Evolutionary conservation across 2,797 vertebrate genomes (phyloP), one percentile per base, ranked within the genome.

Genomic region (Discoglossus pictus): DNA sequence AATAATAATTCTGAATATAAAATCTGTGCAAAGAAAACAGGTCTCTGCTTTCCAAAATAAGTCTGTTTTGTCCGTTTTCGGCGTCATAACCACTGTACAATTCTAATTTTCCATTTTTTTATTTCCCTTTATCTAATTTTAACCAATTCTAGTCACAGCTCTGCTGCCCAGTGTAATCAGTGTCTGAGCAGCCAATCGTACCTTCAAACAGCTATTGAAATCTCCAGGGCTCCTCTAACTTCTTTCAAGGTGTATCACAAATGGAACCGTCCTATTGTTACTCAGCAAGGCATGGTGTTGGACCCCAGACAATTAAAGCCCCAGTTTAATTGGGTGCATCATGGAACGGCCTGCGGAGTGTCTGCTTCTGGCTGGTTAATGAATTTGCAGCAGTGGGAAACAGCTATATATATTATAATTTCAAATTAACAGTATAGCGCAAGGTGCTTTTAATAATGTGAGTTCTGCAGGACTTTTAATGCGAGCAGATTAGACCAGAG

Each of bases 301-400:
- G 56, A n/a, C 12, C 20, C 16, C 9, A 61, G 48, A 54, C 44
- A 61, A 68, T 68, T 61, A 68, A 68, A 54, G 55, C 47, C 46
- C 21, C 9, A 1, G 9, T 61, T 60, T 68, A 68, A 61, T 68
- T 52, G 65, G 65, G 39, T 68, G 40, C 36, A 44, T 44, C 34
- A 17, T 53, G n/a, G 23, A 60, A 61, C 61, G 4, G 18, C 38
- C 35, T 24, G 50, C 25, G 23, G 48, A 35, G 56, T 17, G 36
- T 20, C 39, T 13, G 6, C 15, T 43, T 53, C 47, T 52, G 20
- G 44, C 47, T 36, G 56, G 65, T 38, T 43, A 68, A 52, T 25
- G 47, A 31, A 11, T 39, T 61, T 52, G 18, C 42, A 50, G 8
- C 55, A 53, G 55, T 35, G 10, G 65, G 65, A 51, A 50, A 21